Evolutionary conservation across 2,113 vertebrate genomes (phyloP), one percentile per base, ranked within the genome.

Genomic region (Shinisaurus crocodilurus): DNA sequence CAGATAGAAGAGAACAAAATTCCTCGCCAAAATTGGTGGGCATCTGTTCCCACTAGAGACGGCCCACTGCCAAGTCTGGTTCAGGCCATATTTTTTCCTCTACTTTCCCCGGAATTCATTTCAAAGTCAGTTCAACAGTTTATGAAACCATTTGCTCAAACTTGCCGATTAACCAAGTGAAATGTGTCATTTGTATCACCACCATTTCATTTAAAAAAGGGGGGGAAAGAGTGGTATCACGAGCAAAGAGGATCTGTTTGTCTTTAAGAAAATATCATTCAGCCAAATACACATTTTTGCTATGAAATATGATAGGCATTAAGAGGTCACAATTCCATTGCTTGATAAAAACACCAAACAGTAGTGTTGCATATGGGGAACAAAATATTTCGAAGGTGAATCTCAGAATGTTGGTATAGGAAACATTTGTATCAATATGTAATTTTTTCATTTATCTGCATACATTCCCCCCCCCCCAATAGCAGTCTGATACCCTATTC

Each of bases 1-100:
- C 97, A 98, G 97, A 98, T 96, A 98, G 97, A 97, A 96, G 97
- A 97, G 97, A 97, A 98, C 97, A 98, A 98, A 98, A 98, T 97
- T 97, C 97, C 96, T 97, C 96, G 97, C 97, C 97, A 97, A 98
- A 98, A 98, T 97, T 97, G 97, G 97, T 96, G 97, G 97, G 97
- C 98, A 98, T 98, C 98, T 98, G 98, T 98, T 98, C 97, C 96
- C 96, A 97, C 97, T 97, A 96, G 97, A 98, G 97, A 97, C 97
- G 94, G 97, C 96, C 97, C 97, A 97, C 96, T 97, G 98, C 97
- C 97, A 97, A 97, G 97, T 97, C 96, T 93, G 93, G 96, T 96
- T 96, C 96, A 40, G 97, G 97, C 95, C 96, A 93, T 96, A 23
- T 37, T 97, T 95, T 97, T 97, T 94, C 91, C 50, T 97, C 97